Evolutionary conservation across 2,797 vertebrate genomes (phyloP).

Genomic region (Artibeus lituratus): DNA sequence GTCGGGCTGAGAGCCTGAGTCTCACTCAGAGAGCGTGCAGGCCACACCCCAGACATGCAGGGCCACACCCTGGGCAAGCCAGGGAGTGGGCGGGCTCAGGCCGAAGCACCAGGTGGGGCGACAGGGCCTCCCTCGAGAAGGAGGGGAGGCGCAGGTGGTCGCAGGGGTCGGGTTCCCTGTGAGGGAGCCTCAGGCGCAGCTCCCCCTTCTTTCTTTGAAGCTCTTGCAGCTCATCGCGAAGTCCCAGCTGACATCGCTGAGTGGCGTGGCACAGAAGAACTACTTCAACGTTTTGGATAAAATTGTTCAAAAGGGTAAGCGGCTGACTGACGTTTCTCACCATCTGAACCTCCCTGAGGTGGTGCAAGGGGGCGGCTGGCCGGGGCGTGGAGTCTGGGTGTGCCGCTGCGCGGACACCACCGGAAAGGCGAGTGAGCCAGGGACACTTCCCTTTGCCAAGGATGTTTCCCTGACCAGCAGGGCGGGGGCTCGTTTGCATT

Average conservation of each 20-base stretch:
- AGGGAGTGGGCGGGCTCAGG: no score
- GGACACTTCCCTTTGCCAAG: neutral
- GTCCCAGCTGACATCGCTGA: constrained; percentile 93
- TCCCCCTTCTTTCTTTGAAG: constrained; percentile 77
- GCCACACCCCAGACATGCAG: no score
- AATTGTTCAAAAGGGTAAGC: constrained; percentile 95
- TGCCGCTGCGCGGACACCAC: no score
- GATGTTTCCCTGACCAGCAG: neutral
- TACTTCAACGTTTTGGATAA: constrained; percentile 98
- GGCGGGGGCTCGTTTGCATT: neutral
- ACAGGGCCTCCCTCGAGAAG: no score
- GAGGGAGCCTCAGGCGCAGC: neutral
- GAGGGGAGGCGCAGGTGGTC: no score
- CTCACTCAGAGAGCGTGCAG: no score
- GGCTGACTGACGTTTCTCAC: neutral
- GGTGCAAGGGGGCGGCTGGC: neutral
- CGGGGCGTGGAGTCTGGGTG: no score
- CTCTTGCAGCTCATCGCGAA: constrained; percentile 96
- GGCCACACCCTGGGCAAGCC: no score
- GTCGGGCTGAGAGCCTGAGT: no score
- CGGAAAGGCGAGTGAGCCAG: no score
- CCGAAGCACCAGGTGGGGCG: no score
- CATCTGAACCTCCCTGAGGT: neutral
- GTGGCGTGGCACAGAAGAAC: constrained; percentile 98
- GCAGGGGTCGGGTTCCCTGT: neutral